These are phyloP conservation scores for Poeciliopsis gracilis DNA, from an alignment of 2,797 vertebrate genomes.

Conservation along the genomic window DNA sequence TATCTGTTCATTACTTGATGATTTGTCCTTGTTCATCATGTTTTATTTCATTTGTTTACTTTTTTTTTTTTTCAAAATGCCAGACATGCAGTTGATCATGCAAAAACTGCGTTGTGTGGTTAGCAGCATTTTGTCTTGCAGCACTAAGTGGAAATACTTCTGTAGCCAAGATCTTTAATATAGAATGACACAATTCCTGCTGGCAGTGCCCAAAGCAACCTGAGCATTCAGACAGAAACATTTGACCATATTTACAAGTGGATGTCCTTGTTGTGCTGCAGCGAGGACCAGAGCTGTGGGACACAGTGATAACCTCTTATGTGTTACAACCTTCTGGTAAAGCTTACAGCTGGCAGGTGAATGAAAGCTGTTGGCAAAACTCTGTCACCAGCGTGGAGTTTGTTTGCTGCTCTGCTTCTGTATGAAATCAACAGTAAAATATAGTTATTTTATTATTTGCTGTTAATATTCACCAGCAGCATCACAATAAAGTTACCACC, in stretches of 20 bases:
- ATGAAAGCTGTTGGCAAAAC: conserved; percentile 19
- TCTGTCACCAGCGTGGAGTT: conserved; percentile 3
- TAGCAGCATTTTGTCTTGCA: conserved; percentile 11
- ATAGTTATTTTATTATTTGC: background rate
- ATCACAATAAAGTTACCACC: background rate
- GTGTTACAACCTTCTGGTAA: conserved; percentile 22
- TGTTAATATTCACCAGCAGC: background rate
- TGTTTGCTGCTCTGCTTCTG: conserved; percentile 7
- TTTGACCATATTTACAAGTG: conserved; percentile 20
- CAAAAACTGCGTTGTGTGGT: background rate
- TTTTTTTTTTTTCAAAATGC: background rate
- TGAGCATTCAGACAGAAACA: conserved; percentile 18
- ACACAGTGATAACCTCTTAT: conserved; percentile 30
- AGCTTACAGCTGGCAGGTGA: conserved; percentile 36
- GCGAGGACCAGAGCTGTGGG: conserved; percentile 17
- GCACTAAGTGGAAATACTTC: conserved; percentile 19
- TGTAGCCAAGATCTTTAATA: conserved; percentile 24
- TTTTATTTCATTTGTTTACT: background rate
- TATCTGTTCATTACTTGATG: conserved; percentile 15
- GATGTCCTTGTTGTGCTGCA: conserved; percentile 23
- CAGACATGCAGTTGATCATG: conserved; percentile 5
- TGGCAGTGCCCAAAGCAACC: background rate
- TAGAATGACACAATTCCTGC: conserved; percentile 7
- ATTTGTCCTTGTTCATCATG: conserved; percentile 15
- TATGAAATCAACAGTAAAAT: conserved; percentile 4